Conservation (phyloP, 2,113 vertebrate species). For the Nestor notabilis region DNA sequence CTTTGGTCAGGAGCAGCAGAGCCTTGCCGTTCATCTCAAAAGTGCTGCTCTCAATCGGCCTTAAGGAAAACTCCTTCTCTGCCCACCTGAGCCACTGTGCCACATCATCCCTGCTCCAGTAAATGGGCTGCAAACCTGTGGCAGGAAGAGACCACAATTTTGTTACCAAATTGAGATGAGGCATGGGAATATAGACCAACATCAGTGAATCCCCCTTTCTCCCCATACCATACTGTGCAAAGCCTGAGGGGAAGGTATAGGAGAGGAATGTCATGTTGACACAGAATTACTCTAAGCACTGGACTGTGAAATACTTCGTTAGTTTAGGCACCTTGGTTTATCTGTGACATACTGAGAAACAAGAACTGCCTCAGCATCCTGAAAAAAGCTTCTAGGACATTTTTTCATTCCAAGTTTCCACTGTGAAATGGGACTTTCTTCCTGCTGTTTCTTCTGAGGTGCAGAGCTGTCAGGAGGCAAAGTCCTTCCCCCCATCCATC, state of each 20-base stretch:
- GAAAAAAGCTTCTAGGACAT: not conserved
- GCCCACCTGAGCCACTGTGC: constrained; percentile 97
- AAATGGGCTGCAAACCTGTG: constrained; percentile 90
- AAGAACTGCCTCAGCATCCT: not conserved
- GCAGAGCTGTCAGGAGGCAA: not conserved
- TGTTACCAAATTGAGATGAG: not conserved
- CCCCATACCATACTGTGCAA: not conserved
- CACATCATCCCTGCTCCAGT: constrained; percentile 96
- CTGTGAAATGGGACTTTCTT: not conserved
- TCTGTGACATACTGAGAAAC: not conserved
- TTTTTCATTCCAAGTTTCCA: not conserved
- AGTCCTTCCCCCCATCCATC: not conserved
- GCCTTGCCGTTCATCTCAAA: constrained; percentile 99
- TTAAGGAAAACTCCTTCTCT: constrained; percentile 92
- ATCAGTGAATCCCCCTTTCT: not conserved
- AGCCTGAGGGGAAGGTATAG: not conserved
- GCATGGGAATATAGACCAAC: not conserved
- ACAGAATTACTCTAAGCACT: not conserved
- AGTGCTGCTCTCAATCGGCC: constrained; percentile 88
- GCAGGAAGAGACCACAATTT: not conserved
- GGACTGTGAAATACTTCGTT: not conserved
- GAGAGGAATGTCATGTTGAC: not conserved
- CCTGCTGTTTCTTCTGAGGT: not conserved
- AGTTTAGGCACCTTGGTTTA: not conserved
- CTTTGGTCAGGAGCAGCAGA: constrained; percentile 96